Base-by-base conservation (phyloP, 2,113 vertebrate species). In the Ageneiosus marmoratus region DNA sequence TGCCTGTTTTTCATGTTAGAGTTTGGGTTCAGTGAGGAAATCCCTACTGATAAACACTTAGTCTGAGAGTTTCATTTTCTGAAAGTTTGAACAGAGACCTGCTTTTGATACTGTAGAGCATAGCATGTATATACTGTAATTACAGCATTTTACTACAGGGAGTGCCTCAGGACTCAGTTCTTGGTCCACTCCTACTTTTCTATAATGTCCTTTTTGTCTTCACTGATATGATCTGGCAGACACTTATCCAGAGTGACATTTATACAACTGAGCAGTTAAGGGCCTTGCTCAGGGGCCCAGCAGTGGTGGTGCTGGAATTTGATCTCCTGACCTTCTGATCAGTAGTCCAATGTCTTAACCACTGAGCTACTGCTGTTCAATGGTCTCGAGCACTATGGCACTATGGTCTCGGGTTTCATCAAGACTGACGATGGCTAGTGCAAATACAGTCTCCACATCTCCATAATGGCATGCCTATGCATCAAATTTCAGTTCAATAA, bases 401-500 rank as follows among this genome's bases (percentile, higher is more conserved):
- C 7, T 16, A 50, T 13, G 44, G 22, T 46, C 12, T 53, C 3
- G 5, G 11, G 18, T 55, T 77, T 24, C 29, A 22, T 32, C 50
- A 34, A 13, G 18, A 34, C 27, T 51, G 8, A 20, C 51, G 16
- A 75, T 34, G 18, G 18, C 9, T 75, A 32, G 32, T 58, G n/a
- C 34, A 58, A 29, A 29, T 81, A 12, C 79, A 70, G 10, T 69
- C 65, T 34, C 63, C 34, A 69, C 62, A 2, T 18, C 65, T 41
- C 22, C 9, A 41, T 70, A 20, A 44, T 44, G 32, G 9, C 63
- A 70, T 44, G 34, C 22, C 67, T 44, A 11, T 8, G 58, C 46
- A 7, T 76, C 60, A 69, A 37, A 37, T 44, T 58, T 46, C 46
- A 16, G 18, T 79, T 22, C 50, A 83, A 37, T 83, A 83, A 56